Percentiles rank a stretch among this genome's conserved stretches.
Conservation (phyloP, 2,888 invertebrate species). For the Poecilobothrus nobilitatus region DNA sequence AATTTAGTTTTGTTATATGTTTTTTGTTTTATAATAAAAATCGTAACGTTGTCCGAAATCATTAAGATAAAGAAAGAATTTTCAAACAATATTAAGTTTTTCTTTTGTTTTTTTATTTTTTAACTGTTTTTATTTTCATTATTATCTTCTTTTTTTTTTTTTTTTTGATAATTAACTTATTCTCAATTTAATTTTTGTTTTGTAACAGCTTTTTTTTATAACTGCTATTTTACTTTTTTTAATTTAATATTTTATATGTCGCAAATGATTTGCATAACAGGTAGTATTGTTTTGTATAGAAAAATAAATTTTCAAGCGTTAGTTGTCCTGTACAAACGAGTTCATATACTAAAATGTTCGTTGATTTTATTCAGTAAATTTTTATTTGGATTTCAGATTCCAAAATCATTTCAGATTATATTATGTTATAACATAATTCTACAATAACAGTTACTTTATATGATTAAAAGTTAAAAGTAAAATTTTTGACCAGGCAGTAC, state of each 20-base stretch:
- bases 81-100: not conserved
- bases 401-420: too few species aligned
- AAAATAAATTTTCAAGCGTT: not conserved
- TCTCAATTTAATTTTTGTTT: not conserved
- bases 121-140: not conserved
- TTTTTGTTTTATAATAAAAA: not conserved
- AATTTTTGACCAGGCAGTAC: too few species aligned
- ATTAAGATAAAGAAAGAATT: not conserved
- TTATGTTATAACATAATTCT: too few species aligned
- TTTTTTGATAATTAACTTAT: not conserved
- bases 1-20: too few species aligned
- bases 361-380: too few species aligned
- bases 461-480: too few species aligned
- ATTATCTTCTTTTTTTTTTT: too few species aligned
- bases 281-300: not conserved
- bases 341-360: too few species aligned
- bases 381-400: too few species aligned
- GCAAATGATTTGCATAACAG: slow-evolving; percentile 3
- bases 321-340: not conserved
- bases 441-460: too few species aligned
- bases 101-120: too few species aligned
- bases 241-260: not conserved
- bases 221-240: not conserved
- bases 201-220: not conserved
- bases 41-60: not conserved